Evolutionary conservation across 2,888 invertebrate species (phyloP).

Genomic region (Phorcus lineatus): DNA sequence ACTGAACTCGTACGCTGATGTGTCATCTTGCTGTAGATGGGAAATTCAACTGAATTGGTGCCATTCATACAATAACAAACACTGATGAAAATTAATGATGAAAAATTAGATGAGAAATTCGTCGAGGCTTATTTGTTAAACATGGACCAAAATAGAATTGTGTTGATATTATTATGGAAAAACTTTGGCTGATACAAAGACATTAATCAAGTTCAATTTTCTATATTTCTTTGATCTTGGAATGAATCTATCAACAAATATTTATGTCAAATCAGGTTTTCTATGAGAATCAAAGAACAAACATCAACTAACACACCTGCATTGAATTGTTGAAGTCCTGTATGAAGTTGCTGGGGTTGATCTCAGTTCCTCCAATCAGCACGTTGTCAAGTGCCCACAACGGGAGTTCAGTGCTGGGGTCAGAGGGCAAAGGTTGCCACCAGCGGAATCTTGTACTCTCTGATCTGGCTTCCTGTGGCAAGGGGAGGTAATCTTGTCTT

Average conservation of each 20-base stretch:
- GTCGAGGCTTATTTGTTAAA: neutral
- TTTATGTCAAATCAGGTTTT: too few species aligned
- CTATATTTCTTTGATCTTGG: too few species aligned
- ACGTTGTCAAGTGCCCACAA: slow-evolving; percentile 76
- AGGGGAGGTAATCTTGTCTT: slow-evolving; percentile 67
- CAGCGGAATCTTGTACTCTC: slow-evolving; percentile 69
- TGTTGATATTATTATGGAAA: too few species aligned
- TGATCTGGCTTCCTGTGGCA: slow-evolving; percentile 69
- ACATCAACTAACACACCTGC: slow-evolving; percentile 13
- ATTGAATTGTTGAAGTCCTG: slow-evolving; percentile 67
- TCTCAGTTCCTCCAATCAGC: slow-evolving; percentile 75
- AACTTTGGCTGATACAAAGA: too few species aligned
- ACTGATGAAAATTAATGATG: neutral
- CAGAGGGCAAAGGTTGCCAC: slow-evolving; percentile 68
- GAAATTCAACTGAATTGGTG: too few species aligned
- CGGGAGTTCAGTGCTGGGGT: slow-evolving; percentile 51
- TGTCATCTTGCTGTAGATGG: slow-evolving; percentile 30
- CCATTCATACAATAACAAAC: too few species aligned
- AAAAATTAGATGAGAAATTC: neutral
- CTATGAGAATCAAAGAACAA: too few species aligned
- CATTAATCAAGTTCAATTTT: too few species aligned
- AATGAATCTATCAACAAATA: too few species aligned
- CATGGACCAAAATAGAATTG: neutral
- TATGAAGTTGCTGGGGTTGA: slow-evolving; percentile 71
- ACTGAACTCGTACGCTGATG: slow-evolving; percentile 70